A percentile compares a stretch with the other conserved stretches of the same genome.
These are phyloP conservation scores for Coendou prehensilis DNA, from an alignment of 2,797 vertebrate genomes.

Conservation along the genomic window DNA sequence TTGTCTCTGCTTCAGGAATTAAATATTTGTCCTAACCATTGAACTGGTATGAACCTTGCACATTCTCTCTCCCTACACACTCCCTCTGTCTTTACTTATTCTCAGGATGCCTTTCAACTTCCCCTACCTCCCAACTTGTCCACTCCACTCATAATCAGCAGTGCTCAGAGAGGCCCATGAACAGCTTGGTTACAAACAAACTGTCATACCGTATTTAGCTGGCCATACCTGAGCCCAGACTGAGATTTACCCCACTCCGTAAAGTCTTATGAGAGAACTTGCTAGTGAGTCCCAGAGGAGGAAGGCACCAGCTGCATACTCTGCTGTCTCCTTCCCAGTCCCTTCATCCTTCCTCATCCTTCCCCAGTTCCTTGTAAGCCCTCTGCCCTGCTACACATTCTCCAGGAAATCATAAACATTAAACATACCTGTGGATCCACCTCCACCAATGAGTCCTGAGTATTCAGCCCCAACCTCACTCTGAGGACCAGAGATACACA, in stretches of 20 bases:
- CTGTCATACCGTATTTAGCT: neutral
- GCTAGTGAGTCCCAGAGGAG: neutral
- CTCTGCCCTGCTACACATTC: neutral
- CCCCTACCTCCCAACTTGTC: neutral
- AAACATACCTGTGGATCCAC: neutral
- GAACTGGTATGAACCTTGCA: neutral
- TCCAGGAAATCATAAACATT: neutral
- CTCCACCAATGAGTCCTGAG: neutral
- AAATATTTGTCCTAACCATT: neutral
- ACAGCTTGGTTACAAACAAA: neutral
- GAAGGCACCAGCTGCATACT: neutral
- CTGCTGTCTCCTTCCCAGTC: neutral
- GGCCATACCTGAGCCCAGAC: neutral
- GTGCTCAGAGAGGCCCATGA: neutral
- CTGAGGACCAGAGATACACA: neutral
- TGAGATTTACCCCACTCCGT: neutral
- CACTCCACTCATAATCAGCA: fast-evolving
- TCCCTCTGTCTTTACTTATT: neutral
- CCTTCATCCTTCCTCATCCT: neutral
- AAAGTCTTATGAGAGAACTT: neutral
- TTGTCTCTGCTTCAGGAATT: neutral
- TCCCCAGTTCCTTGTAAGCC: too few species aligned
- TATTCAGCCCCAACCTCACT: neutral
- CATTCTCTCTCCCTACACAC: neutral
- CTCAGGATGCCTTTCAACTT: neutral